Evolutionary conservation across 1,140 invertebrate genomes (phyloP), one percentile per base, ranked within the genome.

Genomic region (Anagrus nilaparvatae): DNA sequence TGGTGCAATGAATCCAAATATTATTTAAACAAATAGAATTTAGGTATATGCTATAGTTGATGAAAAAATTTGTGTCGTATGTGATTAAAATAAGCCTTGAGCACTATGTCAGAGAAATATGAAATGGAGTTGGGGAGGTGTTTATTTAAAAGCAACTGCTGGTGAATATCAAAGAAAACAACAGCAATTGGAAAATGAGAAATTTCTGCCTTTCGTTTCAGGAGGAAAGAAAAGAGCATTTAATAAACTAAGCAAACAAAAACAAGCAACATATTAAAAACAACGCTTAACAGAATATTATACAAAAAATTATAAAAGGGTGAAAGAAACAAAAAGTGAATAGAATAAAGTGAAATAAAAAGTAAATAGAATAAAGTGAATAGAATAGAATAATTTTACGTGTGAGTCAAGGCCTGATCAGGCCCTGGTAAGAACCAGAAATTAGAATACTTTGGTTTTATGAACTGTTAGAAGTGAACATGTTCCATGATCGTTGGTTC

Each of bases 1-100:
- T n/a, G 91, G 86, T 24, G 96, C 96, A 44, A 99, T 99, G 96
- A 99, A 99, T 61, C 96, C 95, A 0, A 99, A 97, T 65, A 98
- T 99, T 55, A 98, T 99, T 63, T 70, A 98, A 19, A 98, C 95
- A 7, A 98, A 99, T 71, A 78, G 93, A 56, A 72, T 87, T 30
- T 82, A 97, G 66, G 94, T 94, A 1, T 93, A 87, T 7, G 90
- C 94, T 0, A 89, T 96, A 75, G 89, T 97, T 4, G 78, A 85
- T 61, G 87, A 97, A 53, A 79, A 79, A 24, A 75, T 81, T 18
- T 99, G 96, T 69, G 93, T 94, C 3, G 84, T 90, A 5, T 99
- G 96, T 65, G 90, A 95, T 65, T 95, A 87, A 56, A 98, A 99
- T 63, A 80, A 79, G 56, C 84, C 90, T 2, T 82, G 78, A 24